Conservation (phyloP, 2,797 vertebrate genomes). For the Picus viridis region DNA sequence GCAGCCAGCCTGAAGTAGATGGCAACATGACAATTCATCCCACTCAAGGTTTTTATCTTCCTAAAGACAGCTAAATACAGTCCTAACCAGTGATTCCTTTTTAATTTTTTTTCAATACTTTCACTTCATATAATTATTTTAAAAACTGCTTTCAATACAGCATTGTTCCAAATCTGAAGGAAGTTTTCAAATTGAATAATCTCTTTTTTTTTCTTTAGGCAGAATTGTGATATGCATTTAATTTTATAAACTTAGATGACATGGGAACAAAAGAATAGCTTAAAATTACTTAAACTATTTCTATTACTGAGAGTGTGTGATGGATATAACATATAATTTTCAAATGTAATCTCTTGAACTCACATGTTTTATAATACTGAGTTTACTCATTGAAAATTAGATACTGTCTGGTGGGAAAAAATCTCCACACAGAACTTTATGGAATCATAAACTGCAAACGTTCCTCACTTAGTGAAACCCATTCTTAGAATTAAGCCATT, state of each 20-base stretch:
- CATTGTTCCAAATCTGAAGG: conserved; percentile 48
- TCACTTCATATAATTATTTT: not conserved
- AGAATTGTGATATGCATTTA: conserved; percentile 21
- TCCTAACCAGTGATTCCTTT: not conserved
- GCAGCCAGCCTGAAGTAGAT: not conserved
- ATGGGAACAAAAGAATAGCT: conserved; percentile 36
- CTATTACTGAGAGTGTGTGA: not conserved
- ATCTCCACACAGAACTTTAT: not conserved
- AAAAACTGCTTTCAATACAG: conserved; percentile 28
- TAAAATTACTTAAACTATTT: conserved; percentile 25
- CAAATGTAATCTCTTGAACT: conserved; percentile 44
- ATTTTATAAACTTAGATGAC: conserved; percentile 49
- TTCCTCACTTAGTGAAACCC: not conserved
- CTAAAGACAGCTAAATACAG: not conserved
- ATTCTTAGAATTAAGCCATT: conserved; percentile 20
- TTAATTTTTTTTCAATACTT: not conserved
- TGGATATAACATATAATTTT: conserved; percentile 47
- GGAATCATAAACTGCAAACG: not conserved
- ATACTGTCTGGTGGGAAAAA: not conserved
- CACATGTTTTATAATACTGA: not conserved
- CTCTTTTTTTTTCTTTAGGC: not conserved
- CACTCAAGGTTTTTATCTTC: not conserved
- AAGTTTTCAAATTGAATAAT: conserved; percentile 29
- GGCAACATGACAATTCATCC: not conserved
- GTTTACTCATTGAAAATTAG: conserved; percentile 56